Evolutionary conservation across 2,888 invertebrate genomes (phyloP), one percentile per base, ranked within the genome.

Genomic region (Heteropelma amictum): DNA sequence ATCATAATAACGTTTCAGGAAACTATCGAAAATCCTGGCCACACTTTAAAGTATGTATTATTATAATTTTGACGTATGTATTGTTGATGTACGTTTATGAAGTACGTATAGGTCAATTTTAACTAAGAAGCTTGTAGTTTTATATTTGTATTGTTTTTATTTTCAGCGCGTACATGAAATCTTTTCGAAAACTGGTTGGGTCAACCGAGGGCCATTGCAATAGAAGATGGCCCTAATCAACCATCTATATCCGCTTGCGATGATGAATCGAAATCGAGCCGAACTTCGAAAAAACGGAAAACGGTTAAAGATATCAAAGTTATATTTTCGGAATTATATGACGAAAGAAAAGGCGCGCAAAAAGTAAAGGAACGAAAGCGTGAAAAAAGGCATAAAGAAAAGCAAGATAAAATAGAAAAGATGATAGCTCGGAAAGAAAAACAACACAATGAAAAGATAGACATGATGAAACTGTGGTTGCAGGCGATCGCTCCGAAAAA

Each of bases 91-190:
- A 40, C 14, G 7, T n/a, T n/a, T 40, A 40, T 40, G 17, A 40
- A 12, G 10, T 38, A 12, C 12, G 12, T 12, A 1, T 12, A 12
- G 1, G 12, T 42, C 42, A 42, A 10, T 19, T 19, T 42, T 1
- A 19, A 42, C 5, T 19, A 7, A 2, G 6, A 42, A 19, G 1
- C 19, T 10, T 21, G 2, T 8, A 10, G 8, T 2, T n/a, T 26
- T 3, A n/a, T 26, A 23, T 47, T 26, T 21, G 1, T 6, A 5
- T 12, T 12, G 10, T n/a, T 51, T 51, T 8, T 7, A 51, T 30
- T 51, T 30, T 30, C 51, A 51, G 51, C 51, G 30, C 7, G 6
- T 51, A 17, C 12, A 51, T 51, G 51, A 51, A 51, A 47, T 51
- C 4, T 51, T 51, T 51, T 12, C 14, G 14, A 14, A 28, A 1